Evolutionary conservation across 2,797 vertebrate species (phyloP), one percentile per base, ranked within the genome.

Genomic region (Iguana delicatissima): DNA sequence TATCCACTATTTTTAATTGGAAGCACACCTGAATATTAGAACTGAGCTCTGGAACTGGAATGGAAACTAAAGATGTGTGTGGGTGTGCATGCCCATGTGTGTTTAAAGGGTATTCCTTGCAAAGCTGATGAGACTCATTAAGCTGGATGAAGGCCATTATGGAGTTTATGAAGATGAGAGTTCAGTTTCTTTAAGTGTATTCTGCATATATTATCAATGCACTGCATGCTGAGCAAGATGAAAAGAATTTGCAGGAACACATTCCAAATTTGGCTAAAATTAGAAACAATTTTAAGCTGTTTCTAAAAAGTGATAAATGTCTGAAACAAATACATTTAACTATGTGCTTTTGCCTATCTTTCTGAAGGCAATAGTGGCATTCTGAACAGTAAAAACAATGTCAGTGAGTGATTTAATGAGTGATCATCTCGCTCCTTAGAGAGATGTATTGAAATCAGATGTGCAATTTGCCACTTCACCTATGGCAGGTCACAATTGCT

Each of bases 161-260:
- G 59, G 69, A 83, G 32, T 87, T 83, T 80, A 42, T 83, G 69
- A 42, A 76, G 79, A 90, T 29, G 42, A 22, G 14, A 90, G 80
- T 62, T 64, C 80, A 87, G 80, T 83, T 87, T 87, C 79, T 87
- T 83, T 59, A 77, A 84, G 87, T 77, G 57, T 55, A 67, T 90
- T 82, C 32, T 76, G 80, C 59, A 64, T 83, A 87, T 26, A 24
- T 87, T 90, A 83, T 87, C 42, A 32, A 62, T 35, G 62, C 12
- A 77, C 16, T 55, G 57, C 72, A 82, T 52, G 35, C 38, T 24
- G 38, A 90, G 80, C 79, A 82, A 90, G 67, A 90, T 76, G 88
- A 89, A 84, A 84, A 64, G 72, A 89, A 74, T 32, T 76, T 84
- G 32, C 62, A 72, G 10, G 59, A 67, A 67, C 46, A 52, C 83